Base-by-base conservation (phyloP, 2,113 vertebrate species). In the Scomber scombrus region DNA sequence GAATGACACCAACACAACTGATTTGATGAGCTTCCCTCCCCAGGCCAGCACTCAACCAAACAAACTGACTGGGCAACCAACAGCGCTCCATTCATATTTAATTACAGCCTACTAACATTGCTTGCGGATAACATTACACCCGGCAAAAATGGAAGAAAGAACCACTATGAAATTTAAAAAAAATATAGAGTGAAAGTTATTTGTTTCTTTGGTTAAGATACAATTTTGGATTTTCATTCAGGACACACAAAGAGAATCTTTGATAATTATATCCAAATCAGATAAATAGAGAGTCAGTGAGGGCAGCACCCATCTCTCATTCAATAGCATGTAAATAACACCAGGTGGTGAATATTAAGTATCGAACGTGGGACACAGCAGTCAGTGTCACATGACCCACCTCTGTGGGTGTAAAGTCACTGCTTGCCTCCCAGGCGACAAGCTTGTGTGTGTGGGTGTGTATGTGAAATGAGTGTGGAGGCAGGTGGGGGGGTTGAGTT, bases 71-170 rank as follows among this genome's bases (percentile, higher is more conserved):
- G 63, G 78, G 95, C 93, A 94, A 95, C 95, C 91, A 90, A 91
- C 93, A 94, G 93, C 90, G 90, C 87, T 83, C 85, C 91, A 93
- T 95, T 93, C 91, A 95, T 95, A 93, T 95, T 95, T 94, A 94
- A 95, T 95, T 94, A 94, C 88, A 90, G 84, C 79, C 91, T 87
- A 89, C 89, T 84, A 91, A 94, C 92, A 88, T 92, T 26, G 58
- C 85, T 77, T 50, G 50, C n/a, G 63, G 89, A 89, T 94, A 92
- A 88, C 61, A 78, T 95, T 94, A 93, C 93, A 91, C 74, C 57
- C 47, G 72, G 78, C 47, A 80, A 77, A 70, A 82, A 86, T 56
- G 81, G 54, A 61, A 71, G 72, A 29, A 82, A 81, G 56, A 73
- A 56, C 67, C 61, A 31, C 61, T 34, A 65, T 54, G 12, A 85